These are phyloP conservation scores for Dallia pectoralis DNA, from an alignment of 2,797 vertebrate species.

Conservation along the genomic window DNA sequence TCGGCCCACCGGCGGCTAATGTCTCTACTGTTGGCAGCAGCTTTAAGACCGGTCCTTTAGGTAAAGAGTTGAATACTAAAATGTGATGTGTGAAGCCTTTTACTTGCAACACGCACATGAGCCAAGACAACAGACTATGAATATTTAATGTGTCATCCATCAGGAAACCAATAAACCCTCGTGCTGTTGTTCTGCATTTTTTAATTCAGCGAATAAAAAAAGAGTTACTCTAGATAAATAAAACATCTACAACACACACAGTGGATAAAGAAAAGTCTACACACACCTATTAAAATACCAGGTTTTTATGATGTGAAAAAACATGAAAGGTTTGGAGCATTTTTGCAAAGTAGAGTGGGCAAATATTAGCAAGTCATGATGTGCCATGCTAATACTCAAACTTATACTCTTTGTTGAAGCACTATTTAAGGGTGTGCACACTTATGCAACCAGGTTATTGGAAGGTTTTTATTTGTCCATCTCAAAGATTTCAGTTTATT, in stretches of 20 bases:
- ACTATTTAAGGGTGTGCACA: too few species aligned
- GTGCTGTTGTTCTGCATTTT: slow-evolving; percentile 26
- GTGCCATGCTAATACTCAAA: too few species aligned
- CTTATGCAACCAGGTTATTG: too few species aligned
- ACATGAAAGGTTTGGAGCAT: too few species aligned
- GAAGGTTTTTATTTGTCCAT: too few species aligned
- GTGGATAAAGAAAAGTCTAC: too few species aligned
- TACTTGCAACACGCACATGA: slow-evolving; percentile 42
- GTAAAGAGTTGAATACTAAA: slow-evolving; percentile 7
- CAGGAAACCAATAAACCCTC: slow-evolving; percentile 56
- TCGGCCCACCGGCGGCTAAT: slow-evolving; percentile 22
- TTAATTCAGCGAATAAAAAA: slow-evolving; percentile 25
- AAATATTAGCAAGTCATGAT: too few species aligned
- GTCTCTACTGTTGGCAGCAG: not conserved
- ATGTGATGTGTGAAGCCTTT: slow-evolving; percentile 30
- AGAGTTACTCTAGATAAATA: slow-evolving; percentile 30
- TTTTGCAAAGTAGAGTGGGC: too few species aligned
- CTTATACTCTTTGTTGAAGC: not conserved
- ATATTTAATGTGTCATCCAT: slow-evolving; percentile 61
- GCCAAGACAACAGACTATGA: slow-evolving; percentile 54
- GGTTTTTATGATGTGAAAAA: too few species aligned
- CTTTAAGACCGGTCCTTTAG: slow-evolving; percentile 9
- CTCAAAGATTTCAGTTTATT: too few species aligned
- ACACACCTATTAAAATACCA: too few species aligned
- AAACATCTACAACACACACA: slow-evolving; percentile 25